Conservation (phyloP, 53 echinoderm and acorn worm species). For the Henricia sp. region DNA sequence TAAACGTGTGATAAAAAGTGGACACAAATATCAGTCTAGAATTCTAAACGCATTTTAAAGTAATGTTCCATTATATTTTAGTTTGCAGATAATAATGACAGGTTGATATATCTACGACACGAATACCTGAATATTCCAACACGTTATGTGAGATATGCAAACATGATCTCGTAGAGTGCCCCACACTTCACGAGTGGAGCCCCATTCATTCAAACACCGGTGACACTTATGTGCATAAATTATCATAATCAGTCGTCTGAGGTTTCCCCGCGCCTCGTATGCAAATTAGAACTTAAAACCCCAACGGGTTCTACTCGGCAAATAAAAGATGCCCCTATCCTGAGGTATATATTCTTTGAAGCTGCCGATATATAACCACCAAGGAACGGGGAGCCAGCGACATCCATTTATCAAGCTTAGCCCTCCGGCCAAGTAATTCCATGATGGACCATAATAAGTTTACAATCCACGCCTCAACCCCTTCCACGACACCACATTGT, state of each 20-base stretch:
- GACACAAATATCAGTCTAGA: too few relatives aligned
- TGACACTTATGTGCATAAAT: constrained; percentile 33
- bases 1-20: too few relatives aligned
- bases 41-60: too few relatives aligned
- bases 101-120: neutral
- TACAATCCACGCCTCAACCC: constrained; percentile 12
- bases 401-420: constrained; percentile 64
- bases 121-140: constrained; percentile 19
- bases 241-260: constrained; percentile 38
- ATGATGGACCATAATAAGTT: constrained; percentile 44
- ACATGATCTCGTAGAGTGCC: neutral
- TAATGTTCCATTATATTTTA: too few relatives aligned
- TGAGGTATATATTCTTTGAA: constrained; percentile 31
- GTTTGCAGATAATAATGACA: too few relatives aligned
- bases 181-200: constrained; percentile 1
- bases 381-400: constrained; percentile 13
- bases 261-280: constrained; percentile 15
- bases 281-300: constrained; percentile 56
- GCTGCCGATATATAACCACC: constrained; percentile 24
- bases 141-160: neutral
- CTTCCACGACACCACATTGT: constrained; percentile 17
- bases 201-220: too few relatives aligned
- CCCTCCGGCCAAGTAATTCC: constrained; percentile 37
- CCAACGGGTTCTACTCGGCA: constrained; percentile 20
- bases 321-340: constrained; percentile 15